A percentile compares a stretch with the other conserved stretches of the same genome.
Evolutionary conservation across 2,888 invertebrate species (phyloP).

Genomic region (Xestia rhomboidea): DNA sequence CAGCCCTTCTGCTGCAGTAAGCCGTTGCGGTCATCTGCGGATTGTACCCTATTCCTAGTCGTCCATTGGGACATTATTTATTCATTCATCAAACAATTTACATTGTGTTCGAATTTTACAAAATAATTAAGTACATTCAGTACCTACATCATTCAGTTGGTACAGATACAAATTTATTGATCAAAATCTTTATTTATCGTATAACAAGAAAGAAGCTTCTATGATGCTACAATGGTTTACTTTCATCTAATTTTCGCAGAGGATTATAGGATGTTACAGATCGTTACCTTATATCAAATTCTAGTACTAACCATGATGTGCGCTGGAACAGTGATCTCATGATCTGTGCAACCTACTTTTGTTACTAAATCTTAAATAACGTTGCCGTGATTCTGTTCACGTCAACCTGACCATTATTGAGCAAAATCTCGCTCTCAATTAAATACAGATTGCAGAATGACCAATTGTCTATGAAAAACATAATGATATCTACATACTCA

Average conservation of each 20-base stretch:
- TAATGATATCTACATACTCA: accelerated
- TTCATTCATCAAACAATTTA: too few relatives aligned
- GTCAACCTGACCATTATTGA: slow-evolving; percentile 19
- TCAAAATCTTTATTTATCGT: not conserved
- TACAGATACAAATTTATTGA: too few relatives aligned
- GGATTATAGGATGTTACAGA: not conserved
- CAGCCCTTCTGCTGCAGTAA: too few relatives aligned
- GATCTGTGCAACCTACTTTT: not conserved
- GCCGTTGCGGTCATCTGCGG: too few relatives aligned
- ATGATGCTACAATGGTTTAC: not conserved
- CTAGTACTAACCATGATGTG: not conserved
- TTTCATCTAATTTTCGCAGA: not conserved
- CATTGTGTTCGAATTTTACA: too few relatives aligned
- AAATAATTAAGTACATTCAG: too few relatives aligned
- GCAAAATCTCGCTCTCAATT: slow-evolving; percentile 6
- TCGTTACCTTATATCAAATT: not conserved
- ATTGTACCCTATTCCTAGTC: too few relatives aligned
- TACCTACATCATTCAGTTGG: too few relatives aligned
- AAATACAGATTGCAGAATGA: not conserved
- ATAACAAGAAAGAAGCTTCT: not conserved
- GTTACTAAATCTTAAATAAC: slow-evolving; percentile 15
- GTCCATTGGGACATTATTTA: too few relatives aligned
- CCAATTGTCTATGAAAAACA: not conserved
- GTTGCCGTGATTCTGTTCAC: slow-evolving; percentile 18
- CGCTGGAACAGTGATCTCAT: not conserved